Base-by-base conservation (phyloP, 1,140 invertebrate species). In the Papilio dardanus region DNA sequence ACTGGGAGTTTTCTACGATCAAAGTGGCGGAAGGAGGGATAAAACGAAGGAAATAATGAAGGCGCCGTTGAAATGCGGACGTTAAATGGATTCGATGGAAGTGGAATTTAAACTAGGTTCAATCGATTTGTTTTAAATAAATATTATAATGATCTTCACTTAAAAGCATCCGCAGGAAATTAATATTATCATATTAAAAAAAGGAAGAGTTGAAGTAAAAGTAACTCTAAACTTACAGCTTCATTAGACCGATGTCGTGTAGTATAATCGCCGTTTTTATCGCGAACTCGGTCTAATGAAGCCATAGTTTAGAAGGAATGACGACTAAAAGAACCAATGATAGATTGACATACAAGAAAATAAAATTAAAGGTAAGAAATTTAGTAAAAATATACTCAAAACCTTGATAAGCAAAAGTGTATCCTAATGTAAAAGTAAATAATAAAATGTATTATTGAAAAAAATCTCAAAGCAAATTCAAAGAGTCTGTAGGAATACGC, bases 1-100 rank as follows among this genome's bases (percentile, higher is more conserved):
- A 73, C 46, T 73, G 71, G 71, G 50, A 58, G 71, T 30, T 73
- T 71, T 71, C 71, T 73, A 12, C 46, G 71, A 73, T 73, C 71
- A 73, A 50, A 73, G 71, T 54, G 71, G 71, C 71, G 71, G 71
- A 73, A 73, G 46, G 71, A 73, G 46, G 21, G 46, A 73, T 73
- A 73, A 73, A 73, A 73, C 31, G 71, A 73, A 73, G 71, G 71
- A 73, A 73, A 73, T 73, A 73, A 73, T 73, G 71, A 54, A 73
- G 71, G 71, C 71, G 30, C 30, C 71, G 71, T 73, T 21, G 71
- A 73, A 73, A 73, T 54, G 71, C 71, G 46, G 71, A 73, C 71
- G 30, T 54, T 73, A 73, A 73, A 73, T 73, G 71, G 71, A 73
- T 73, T 73, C 71, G 50, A 46, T 40, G 71, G 28, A 31, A 73